Percentiles rank a stretch among this genome's conserved stretches.
Evolutionary conservation across 2,113 vertebrate genomes (phyloP).

Genomic region (Boleophthalmus pectinirostris): DNA sequence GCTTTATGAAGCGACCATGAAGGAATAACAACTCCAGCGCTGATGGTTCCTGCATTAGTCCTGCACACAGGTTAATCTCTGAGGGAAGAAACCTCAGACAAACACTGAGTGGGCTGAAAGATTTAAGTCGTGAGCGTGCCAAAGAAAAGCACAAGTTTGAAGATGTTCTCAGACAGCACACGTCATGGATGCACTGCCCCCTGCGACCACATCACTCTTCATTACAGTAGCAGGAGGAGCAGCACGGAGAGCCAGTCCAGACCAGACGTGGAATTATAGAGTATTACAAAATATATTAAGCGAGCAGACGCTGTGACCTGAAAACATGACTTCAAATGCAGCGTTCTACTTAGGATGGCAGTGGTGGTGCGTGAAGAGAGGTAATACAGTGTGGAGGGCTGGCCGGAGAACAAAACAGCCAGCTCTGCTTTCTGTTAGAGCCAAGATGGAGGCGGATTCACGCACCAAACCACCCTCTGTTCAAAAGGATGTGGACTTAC

Average conservation of each 20-base stretch:
- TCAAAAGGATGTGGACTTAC: conserved; percentile 11
- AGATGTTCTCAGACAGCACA: conserved; percentile 41
- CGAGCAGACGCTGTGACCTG: conserved; percentile 35
- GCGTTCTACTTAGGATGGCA: conserved; percentile 18
- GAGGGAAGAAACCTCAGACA: conserved; percentile 46
- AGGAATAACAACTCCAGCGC: conserved; percentile 34
- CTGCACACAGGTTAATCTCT: conserved; percentile 37
- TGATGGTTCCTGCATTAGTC: conserved; percentile 38
- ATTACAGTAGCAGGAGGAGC: background rate
- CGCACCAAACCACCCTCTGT: conserved; percentile 47
- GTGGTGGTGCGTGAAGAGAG: conserved; percentile 19
- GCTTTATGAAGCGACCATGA: conserved; percentile 23
- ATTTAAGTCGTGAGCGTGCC: conserved; percentile 31
- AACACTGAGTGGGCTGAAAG: conserved; percentile 48
- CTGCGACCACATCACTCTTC: background rate
- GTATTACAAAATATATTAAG: conserved; percentile 37
- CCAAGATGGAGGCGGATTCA: conserved; percentile 40
- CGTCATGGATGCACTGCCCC: conserved; percentile 26
- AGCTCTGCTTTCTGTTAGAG: conserved; percentile 25
- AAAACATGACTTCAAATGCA: conserved; percentile 37
- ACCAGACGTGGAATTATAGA: conserved; percentile 40
- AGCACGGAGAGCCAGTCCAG: conserved; percentile 8
- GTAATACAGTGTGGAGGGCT: conserved; percentile 23
- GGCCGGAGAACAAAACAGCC: conserved; percentile 29
- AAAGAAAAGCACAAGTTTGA: conserved; percentile 46